Conservation (phyloP, 2,888 invertebrate species). For the Oxytorus armatus region DNA sequence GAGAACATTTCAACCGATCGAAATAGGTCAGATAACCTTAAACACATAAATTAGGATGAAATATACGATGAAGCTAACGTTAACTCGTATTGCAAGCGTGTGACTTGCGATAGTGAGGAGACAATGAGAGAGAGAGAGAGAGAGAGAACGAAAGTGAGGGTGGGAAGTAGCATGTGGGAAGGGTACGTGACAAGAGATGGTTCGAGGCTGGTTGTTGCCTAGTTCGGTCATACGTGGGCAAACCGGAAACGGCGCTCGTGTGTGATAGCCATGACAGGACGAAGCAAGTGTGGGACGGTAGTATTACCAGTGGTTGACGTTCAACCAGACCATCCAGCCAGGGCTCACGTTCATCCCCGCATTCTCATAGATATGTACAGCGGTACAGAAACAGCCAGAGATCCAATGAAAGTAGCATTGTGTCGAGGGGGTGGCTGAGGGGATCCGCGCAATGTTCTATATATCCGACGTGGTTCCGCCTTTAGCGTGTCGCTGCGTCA, state of each 20-base stretch:
- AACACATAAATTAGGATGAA: background rate
- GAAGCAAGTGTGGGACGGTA: conserved; percentile 42
- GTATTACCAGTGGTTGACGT: conserved; percentile 44
- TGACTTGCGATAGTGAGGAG: conserved; percentile 38
- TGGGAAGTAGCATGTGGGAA: conserved; percentile 35
- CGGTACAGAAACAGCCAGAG: conserved; percentile 41
- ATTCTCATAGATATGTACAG: background rate
- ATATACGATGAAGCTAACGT: background rate
- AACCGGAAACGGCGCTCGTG: conserved; percentile 50
- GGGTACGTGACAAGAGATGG: conserved; percentile 27
- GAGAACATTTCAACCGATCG: too few species aligned
- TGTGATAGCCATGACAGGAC: conserved; percentile 46
- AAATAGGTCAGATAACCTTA: background rate
- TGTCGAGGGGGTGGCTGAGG: conserved; percentile 71
- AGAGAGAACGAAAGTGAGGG: conserved; percentile 6
- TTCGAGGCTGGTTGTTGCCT: conserved; percentile 26
- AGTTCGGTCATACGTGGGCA: conserved; percentile 39
- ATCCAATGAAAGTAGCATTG: conserved; percentile 68
- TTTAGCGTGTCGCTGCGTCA: conserved; percentile 83
- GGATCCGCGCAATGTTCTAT: conserved; percentile 70
- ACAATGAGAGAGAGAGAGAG: conserved; percentile 58
- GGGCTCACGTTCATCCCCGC: conserved; percentile 10
- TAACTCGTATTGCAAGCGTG: background rate
- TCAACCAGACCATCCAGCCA: conserved; percentile 31
- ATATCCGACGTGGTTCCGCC: conserved; percentile 77